A percentile compares a stretch with the other conserved stretches of the same genome.
phyloP scores from a whole-genome alignment of 1,140 invertebrate species.

The Laupala kohalensis region DNA sequence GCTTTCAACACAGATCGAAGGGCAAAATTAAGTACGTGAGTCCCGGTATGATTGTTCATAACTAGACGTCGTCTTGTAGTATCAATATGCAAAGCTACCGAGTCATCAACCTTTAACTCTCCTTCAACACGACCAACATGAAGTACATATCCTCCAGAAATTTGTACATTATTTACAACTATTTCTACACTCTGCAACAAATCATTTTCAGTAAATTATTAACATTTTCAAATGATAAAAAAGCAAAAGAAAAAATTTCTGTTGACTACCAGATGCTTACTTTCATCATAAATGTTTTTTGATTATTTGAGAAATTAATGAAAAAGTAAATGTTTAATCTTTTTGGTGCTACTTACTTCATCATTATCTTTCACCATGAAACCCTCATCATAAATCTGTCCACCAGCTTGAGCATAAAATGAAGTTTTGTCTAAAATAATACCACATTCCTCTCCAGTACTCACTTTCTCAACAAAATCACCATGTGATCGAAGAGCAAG shows the following conservation, averaged over 20 bases:
- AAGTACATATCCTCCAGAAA: conserved; percentile 89
- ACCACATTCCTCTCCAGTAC: conserved; percentile 78
- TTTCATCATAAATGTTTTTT: no score
- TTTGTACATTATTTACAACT: conserved; percentile 87
- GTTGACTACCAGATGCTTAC: no score
- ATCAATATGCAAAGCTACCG: conserved; percentile 71
- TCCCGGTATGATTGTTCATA: conserved; percentile 99
- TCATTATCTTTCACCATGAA: conserved; percentile 78
- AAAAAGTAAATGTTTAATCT: no score
- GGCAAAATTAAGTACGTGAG: conserved; percentile 92
- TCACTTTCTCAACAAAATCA: conserved; percentile 74
- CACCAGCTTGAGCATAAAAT: conserved; percentile 97
- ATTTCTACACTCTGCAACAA: conserved; percentile 64
- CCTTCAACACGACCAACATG: conserved; percentile 86
- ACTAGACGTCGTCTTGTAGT: conserved; percentile 65
- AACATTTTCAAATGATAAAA: not conserved
- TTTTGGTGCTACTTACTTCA: conserved; percentile 49
- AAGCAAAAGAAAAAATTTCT: no score
- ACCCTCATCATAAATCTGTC: conserved; percentile 96
- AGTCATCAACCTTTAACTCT: conserved; percentile 72
- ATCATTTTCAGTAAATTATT: not conserved
- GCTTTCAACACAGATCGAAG: conserved; percentile 76
- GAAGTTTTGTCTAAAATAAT: conserved; percentile 84
- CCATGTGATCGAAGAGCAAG: conserved; percentile 62
- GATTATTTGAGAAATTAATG: no score